These are phyloP conservation scores for Paratilapia polleni DNA, from an alignment of 2,113 vertebrate genomes.

Conservation along the genomic window DNA sequence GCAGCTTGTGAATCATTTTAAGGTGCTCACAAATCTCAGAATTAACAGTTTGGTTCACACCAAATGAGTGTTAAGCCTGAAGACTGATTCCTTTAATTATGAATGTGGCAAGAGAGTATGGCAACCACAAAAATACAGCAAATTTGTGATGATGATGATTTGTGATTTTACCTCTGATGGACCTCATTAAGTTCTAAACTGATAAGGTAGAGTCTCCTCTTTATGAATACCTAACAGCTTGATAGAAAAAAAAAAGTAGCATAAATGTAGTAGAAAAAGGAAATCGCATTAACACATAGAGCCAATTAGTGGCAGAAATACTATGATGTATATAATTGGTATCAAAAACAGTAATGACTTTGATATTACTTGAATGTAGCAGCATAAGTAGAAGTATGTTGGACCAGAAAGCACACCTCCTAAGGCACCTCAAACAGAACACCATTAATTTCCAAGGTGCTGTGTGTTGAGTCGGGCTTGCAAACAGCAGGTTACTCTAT, in stretches of 20 bases:
- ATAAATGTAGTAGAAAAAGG: not conserved
- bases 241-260: not conserved
- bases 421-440: conserved; percentile 2
- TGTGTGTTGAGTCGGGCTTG: not conserved
- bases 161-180: conserved; percentile 18
- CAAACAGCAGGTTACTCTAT: conserved; percentile 6
- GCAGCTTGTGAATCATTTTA: conserved; percentile 33
- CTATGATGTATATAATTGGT: conserved; percentile 9
- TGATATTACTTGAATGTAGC: conserved; percentile 15
- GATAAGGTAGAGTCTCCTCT: not conserved
- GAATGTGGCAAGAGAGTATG: not conserved
- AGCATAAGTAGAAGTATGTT: conserved; percentile 6
- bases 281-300: not conserved
- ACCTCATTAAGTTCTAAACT: conserved; percentile 29
- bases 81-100: conserved; percentile 36
- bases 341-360: conserved; percentile 12
- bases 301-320: conserved; percentile 16
- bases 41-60: conserved; percentile 23
- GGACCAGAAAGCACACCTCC: not conserved
- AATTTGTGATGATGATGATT: not conserved
- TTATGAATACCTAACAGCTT: conserved; percentile 12
- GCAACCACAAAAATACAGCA: not conserved
- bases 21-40: conserved; percentile 30
- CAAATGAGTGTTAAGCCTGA: not conserved
- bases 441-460: not conserved